phyloP scores from a whole-genome alignment of 2,797 vertebrate species.

The Gymnocypris eckloni region DNA sequence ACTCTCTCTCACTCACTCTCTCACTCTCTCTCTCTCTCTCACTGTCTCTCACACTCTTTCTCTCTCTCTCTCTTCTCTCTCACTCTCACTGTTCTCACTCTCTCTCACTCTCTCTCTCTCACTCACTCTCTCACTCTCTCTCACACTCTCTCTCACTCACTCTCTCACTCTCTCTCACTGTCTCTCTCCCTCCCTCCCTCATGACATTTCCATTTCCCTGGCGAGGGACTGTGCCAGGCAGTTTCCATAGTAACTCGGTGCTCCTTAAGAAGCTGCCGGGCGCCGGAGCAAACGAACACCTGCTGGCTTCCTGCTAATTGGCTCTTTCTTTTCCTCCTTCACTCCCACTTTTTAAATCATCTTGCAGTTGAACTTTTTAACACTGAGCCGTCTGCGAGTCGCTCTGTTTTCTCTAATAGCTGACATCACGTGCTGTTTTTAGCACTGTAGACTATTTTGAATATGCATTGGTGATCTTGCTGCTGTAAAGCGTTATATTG shows the following conservation, averaged over 20 bases:
- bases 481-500: background rate
- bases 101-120: too few species aligned
- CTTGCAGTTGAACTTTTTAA: constrained; percentile 69
- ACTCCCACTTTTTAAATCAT: constrained; percentile 63
- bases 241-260: constrained; percentile 90
- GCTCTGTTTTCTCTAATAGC: constrained; percentile 33
- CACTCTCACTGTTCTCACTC: too few species aligned
- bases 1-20: too few species aligned
- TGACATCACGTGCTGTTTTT: background rate
- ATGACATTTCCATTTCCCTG: constrained; percentile 87
- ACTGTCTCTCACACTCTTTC: too few species aligned
- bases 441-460: background rate
- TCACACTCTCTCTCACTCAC: too few species aligned
- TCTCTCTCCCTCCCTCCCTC: too few species aligned
- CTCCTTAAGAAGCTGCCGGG: constrained; percentile 77
- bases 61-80: too few species aligned
- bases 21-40: too few species aligned
- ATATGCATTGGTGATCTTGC: background rate
- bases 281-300: constrained; percentile 76
- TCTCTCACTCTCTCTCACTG: too few species aligned
- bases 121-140: too few species aligned
- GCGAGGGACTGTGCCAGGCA: constrained; percentile 84
- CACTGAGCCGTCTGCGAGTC: background rate
- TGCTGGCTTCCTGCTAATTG: constrained; percentile 85
- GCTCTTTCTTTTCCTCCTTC: constrained; percentile 77